Conservation (phyloP, 2,888 invertebrate genomes). For the Tetramorium bicarinatum region DNA sequence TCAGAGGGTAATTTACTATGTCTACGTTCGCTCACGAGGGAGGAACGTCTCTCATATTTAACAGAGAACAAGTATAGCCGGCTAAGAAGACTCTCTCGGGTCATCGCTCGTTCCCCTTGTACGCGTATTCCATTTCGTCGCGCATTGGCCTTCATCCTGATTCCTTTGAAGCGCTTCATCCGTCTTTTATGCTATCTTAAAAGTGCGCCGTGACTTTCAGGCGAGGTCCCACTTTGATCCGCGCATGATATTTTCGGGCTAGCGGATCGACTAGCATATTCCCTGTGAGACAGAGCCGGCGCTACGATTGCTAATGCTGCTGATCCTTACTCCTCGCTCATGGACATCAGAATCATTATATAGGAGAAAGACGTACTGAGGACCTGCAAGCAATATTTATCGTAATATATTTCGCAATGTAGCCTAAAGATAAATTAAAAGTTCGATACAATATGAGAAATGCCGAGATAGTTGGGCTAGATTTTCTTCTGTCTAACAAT, state of each 20-base stretch:
- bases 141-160: slow-evolving; percentile 15
- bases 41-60: slow-evolving; percentile 36
- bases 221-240: slow-evolving; percentile 63
- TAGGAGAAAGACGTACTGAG: slow-evolving; percentile 82
- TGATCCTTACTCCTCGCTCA: slow-evolving; percentile 64
- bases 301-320: slow-evolving; percentile 13
- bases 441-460: too few species aligned
- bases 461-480: too few species aligned
- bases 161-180: slow-evolving; percentile 46
- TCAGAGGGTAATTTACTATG: slow-evolving; percentile 30
- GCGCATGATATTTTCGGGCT: slow-evolving; percentile 69
- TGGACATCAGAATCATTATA: slow-evolving; percentile 77
- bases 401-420: background rate
- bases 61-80: slow-evolving; percentile 16
- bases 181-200: slow-evolving; percentile 52
- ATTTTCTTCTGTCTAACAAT: too few species aligned
- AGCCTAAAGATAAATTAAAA: too few species aligned
- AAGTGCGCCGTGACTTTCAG: slow-evolving; percentile 42
- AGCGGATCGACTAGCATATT: slow-evolving; percentile 66
- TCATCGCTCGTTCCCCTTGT: slow-evolving; percentile 17
- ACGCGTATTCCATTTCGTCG: slow-evolving; percentile 23
- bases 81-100: slow-evolving; percentile 1
- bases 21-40: background rate
- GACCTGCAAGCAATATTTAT: slow-evolving; percentile 72
- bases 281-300: slow-evolving; percentile 44